These are phyloP conservation scores for Cactoblastis cactorum DNA, from an alignment of 2,888 invertebrate genomes.

Conservation along the genomic window DNA sequence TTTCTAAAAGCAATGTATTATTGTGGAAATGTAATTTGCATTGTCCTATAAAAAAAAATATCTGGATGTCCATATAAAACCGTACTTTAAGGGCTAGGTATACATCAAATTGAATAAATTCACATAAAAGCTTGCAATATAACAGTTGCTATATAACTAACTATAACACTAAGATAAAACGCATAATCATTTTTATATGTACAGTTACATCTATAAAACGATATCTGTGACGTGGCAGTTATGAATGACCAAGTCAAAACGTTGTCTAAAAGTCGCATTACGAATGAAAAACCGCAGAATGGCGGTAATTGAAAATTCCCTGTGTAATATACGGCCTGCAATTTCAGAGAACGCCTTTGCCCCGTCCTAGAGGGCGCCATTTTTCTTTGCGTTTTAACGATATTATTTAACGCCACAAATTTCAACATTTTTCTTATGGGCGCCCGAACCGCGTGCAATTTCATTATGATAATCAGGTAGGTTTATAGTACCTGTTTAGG, in stretches of 20 bases:
- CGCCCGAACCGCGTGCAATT: slow-evolving; percentile 61
- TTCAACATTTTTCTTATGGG: slow-evolving; percentile 68
- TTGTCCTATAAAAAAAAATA: too few relatives aligned
- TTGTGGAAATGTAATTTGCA: too few relatives aligned
- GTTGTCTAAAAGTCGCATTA: slow-evolving; percentile 75
- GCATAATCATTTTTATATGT: background rate
- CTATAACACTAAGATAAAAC: background rate
- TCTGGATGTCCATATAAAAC: too few relatives aligned
- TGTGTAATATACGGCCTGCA: slow-evolving; percentile 76
- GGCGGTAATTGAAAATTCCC: slow-evolving; percentile 79
- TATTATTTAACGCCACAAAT: slow-evolving; percentile 77
- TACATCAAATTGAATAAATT: too few relatives aligned
- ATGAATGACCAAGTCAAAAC: slow-evolving; percentile 66
- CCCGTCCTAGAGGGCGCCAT: slow-evolving; percentile 63
- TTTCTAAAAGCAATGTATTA: too few relatives aligned
- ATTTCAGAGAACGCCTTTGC: slow-evolving; percentile 60
- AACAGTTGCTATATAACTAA: too few relatives aligned
- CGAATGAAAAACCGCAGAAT: slow-evolving; percentile 78
- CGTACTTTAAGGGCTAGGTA: too few relatives aligned
- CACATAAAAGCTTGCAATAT: too few relatives aligned
- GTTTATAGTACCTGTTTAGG: slow-evolving; percentile 28
- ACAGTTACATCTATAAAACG: slow-evolving; percentile 4
- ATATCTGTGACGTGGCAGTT: slow-evolving; percentile 40
- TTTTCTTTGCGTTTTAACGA: slow-evolving; percentile 71
- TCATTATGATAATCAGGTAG: slow-evolving; percentile 74